Base-by-base conservation (phyloP, 2,113 vertebrate species). In the Trinectes maculatus region DNA sequence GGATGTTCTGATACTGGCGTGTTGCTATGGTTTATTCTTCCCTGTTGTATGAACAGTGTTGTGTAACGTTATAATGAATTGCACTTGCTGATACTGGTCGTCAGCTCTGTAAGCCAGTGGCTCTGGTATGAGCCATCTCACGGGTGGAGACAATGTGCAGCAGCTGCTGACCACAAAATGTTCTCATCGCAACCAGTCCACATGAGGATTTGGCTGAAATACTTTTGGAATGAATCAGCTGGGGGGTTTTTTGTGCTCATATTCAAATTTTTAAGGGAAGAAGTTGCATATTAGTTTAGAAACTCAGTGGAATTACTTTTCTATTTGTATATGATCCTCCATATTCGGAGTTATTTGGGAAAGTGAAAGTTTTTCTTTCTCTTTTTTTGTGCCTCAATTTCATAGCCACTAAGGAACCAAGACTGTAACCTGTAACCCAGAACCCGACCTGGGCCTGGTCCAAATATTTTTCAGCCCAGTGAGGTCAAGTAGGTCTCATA, bases 151-250 rank as follows among this genome's bases (percentile, higher is more conserved):
- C 22, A 48, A 40, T 22, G 1, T 28, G 15, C 22, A 21, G 40
- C 28, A 73, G 74, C 55, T 60, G 62, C 13, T 28, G 44, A 36
- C 43, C 0, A 2, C 4, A 12, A 36, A 13, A 12, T 29, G n/a
- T 28, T 12, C 31, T 2, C 1, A 29, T 48, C n/a, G 5, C 53
- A 29, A 10, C 19, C 15, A 18, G 22, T 24, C 18, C 43, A 22
- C n/a, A 25, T 22, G 7, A 57, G 28, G 49, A 61, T 61, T 65
- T 51, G 34, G 49, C 47, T 40, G 40, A 49, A 6, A 26, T 51
- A 21, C 58, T 42, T 49, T 26, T 43, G 10, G 1, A 1, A 52
- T 52, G 16, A 37, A 39, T n/a, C 33, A 22, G 12, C 26, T 46
- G 36, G 46, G 26, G 36, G 21, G 22, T 26, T 28, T 31, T 51